Evolutionary conservation across 1,140 invertebrate genomes (phyloP).

Genomic region (Cotesia glomerata): DNA sequence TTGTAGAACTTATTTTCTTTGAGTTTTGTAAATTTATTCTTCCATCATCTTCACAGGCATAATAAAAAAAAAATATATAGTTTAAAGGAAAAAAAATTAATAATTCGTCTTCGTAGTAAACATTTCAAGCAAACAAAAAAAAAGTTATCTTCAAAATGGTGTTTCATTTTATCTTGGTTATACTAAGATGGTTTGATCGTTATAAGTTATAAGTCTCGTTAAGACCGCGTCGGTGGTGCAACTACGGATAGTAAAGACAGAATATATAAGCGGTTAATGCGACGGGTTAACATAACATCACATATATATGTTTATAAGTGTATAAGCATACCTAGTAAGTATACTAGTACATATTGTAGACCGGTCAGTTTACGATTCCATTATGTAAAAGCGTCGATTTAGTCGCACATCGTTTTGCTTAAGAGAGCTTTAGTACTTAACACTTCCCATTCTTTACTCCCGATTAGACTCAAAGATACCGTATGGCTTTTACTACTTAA

Average conservation of each 20-base stretch:
- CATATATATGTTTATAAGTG: not conserved
- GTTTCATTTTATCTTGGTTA: too few species aligned
- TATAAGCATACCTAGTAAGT: too few species aligned
- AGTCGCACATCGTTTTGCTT: slow-evolving; percentile 14
- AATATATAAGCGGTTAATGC: slow-evolving; percentile 9
- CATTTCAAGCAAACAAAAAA: too few species aligned
- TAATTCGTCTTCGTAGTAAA: too few species aligned
- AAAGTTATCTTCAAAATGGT: too few species aligned
- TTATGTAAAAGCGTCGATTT: slow-evolving; percentile 34
- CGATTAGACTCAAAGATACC: not conserved
- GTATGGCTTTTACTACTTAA: not conserved
- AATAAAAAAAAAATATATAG: too few species aligned
- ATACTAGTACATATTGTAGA: slow-evolving; percentile 15
- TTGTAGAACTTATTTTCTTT: too few species aligned
- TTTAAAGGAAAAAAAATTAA: too few species aligned
- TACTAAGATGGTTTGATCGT: not conserved
- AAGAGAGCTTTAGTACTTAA: slow-evolving; percentile 6
- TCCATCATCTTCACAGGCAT: too few species aligned
- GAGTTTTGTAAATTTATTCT: too few species aligned
- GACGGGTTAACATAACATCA: not conserved
- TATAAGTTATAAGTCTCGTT: not conserved
- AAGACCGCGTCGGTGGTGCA: not conserved
- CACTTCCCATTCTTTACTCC: not conserved
- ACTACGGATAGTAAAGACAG: slow-evolving; percentile 1
- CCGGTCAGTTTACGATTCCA: slow-evolving; percentile 37